Conservation (phyloP, 1,140 invertebrate genomes). For the Macrosteles quadrilineatus region DNA sequence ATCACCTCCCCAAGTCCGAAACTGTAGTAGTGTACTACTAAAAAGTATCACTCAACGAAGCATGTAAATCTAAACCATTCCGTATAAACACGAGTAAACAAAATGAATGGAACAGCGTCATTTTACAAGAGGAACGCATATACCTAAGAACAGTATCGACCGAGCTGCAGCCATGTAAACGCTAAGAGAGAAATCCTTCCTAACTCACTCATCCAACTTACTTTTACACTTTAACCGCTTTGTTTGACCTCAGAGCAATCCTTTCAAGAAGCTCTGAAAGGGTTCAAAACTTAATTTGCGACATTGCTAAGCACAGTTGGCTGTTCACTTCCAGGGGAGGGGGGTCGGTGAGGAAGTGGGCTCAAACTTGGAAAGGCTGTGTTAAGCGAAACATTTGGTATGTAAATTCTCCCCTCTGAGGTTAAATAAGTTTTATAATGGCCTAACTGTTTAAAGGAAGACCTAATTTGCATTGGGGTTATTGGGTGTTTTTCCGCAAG, state of each 20-base stretch:
- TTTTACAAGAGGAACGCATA: no score
- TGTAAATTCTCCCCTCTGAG: neutral
- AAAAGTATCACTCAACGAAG: no score
- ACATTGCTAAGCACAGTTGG: neutral
- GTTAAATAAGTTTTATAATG: neutral
- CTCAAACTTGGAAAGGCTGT: constrained; percentile 2
- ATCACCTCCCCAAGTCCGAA: no score
- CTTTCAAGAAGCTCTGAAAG: constrained; percentile 9
- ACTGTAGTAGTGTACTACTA: no score
- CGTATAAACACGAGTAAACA: no score
- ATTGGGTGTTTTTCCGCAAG: neutral
- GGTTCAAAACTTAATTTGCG: constrained; percentile 1
- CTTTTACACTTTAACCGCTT: neutral
- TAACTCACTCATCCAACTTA: neutral
- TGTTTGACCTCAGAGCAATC: constrained; percentile 9
- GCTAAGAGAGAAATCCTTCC: neutral
- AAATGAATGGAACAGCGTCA: no score
- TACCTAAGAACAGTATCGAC: no score
- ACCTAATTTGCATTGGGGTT: neutral
- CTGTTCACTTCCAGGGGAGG: neutral
- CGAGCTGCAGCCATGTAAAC: neutral
- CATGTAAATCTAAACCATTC: no score
- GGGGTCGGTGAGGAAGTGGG: neutral
- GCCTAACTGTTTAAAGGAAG: neutral
- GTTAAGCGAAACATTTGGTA: constrained; percentile 9